These are phyloP conservation scores for Trichogramma dendrolimi DNA, from an alignment of 2,888 invertebrate species.

Conservation along the genomic window DNA sequence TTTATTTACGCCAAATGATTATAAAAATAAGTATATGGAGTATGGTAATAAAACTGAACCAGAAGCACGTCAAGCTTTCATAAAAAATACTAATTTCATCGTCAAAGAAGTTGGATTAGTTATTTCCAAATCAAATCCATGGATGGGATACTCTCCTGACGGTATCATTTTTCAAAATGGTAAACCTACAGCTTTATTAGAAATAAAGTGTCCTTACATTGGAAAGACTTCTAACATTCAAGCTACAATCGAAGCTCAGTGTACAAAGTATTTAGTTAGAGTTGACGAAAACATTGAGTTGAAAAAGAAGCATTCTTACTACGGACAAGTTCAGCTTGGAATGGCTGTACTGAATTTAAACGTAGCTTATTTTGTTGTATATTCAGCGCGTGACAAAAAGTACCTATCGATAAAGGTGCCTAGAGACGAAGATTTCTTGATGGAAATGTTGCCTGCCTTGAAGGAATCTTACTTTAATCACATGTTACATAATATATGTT, in stretches of 20 bases:
- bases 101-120: slow-evolving; percentile 31
- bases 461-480: slow-evolving; percentile 18
- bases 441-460: slow-evolving; percentile 19
- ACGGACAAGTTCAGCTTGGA: slow-evolving; percentile 28
- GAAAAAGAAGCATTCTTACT: slow-evolving; percentile 26
- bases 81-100: slow-evolving; percentile 5
- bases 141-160: slow-evolving; percentile 34
- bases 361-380: slow-evolving; percentile 22
- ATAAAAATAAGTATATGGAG: slow-evolving; percentile 25
- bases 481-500: slow-evolving; percentile 19
- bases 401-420: slow-evolving; percentile 8
- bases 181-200: slow-evolving; percentile 29
- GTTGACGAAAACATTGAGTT: slow-evolving; percentile 17
- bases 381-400: slow-evolving; percentile 20
- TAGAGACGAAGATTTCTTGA: slow-evolving; percentile 17
- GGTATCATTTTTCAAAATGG: slow-evolving; percentile 31
- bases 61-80: slow-evolving; percentile 26
- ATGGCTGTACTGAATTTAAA: slow-evolving; percentile 24
- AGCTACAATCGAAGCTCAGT: slow-evolving; percentile 11
- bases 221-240: slow-evolving; percentile 27
- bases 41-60: slow-evolving; percentile 29
- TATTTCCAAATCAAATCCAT: slow-evolving; percentile 30
- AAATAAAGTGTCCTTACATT: slow-evolving; percentile 34
- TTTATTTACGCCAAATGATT: slow-evolving; percentile 23
- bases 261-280: slow-evolving; percentile 9